These are phyloP conservation scores for Coenonympha glycerion DNA, from an alignment of 2,888 invertebrate species.

Conservation along the genomic window DNA sequence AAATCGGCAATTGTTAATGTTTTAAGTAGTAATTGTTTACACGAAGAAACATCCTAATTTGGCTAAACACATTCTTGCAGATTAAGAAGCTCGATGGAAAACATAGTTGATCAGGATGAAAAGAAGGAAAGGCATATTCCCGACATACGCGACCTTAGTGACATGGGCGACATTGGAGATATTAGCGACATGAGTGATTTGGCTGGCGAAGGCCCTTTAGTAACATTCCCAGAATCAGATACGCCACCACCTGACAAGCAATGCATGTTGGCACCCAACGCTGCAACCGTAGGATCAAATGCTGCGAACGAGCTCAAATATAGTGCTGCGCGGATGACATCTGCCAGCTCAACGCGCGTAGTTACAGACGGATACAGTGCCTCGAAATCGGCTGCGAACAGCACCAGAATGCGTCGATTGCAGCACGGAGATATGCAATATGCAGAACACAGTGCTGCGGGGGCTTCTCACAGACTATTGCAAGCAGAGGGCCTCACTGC, in stretches of 20 bases:
- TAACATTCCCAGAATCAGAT: slow-evolving; percentile 88
- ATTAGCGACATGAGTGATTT: slow-evolving; percentile 70
- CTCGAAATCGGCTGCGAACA: slow-evolving; percentile 72
- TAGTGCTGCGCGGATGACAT: slow-evolving; percentile 88
- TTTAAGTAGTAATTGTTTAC: neutral
- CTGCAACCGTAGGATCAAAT: slow-evolving; percentile 55
- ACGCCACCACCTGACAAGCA: slow-evolving; percentile 79
- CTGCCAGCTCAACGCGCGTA: slow-evolving; percentile 83
- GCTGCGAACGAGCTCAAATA: slow-evolving; percentile 84
- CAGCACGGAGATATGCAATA: slow-evolving; percentile 89
- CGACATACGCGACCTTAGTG: slow-evolving; percentile 67
- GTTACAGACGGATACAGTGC: slow-evolving; percentile 89
- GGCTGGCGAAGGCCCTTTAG: slow-evolving; percentile 78
- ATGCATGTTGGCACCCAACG: slow-evolving; percentile 61
- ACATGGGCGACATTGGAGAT: slow-evolving; percentile 68
- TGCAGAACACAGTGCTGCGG: slow-evolving; percentile 85
- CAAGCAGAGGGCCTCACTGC: slow-evolving; percentile 90
- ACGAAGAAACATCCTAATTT: slow-evolving; percentile 4
- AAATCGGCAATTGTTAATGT: neutral
- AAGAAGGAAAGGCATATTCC: slow-evolving; percentile 62
- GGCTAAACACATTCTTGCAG: slow-evolving; percentile 48
- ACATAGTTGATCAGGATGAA: slow-evolving; percentile 82
- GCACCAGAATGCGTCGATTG: slow-evolving; percentile 73
- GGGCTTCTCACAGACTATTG: slow-evolving; percentile 84
- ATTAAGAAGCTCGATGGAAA: slow-evolving; percentile 84